phyloP scores from a whole-genome alignment of 2,113 vertebrate genomes.

The Chrysemys picta region DNA sequence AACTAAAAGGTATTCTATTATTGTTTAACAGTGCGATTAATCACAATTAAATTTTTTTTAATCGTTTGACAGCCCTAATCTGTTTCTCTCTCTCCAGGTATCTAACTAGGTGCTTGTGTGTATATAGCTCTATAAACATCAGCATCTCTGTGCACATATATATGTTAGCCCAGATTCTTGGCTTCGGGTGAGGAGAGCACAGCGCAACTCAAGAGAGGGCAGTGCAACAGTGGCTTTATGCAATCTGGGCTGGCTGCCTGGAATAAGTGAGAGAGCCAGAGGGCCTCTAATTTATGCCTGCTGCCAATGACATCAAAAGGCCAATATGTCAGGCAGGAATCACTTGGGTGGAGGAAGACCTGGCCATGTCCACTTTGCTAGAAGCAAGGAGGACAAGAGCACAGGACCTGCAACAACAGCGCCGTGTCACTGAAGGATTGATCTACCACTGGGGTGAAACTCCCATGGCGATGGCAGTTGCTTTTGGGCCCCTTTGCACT shows the following conservation, averaged over 20 bases:
- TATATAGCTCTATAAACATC: not conserved
- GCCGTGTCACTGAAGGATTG: not conserved
- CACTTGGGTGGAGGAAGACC: not conserved
- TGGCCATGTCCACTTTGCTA: not conserved
- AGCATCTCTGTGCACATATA: not conserved
- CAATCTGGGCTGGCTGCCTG: not conserved
- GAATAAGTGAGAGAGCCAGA: not conserved
- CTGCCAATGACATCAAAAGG: not conserved
- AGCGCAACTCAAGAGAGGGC: not conserved
- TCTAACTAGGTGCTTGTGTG: not conserved
- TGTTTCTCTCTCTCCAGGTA: not conserved
- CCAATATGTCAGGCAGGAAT: not conserved
- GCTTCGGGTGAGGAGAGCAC: not conserved
- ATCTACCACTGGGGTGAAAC: not conserved
- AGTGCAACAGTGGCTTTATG: not conserved
- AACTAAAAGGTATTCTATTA: no score
- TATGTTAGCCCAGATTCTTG: not conserved
- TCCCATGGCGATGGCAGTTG: not conserved
- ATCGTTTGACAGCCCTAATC: no score
- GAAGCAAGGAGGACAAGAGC: not conserved
- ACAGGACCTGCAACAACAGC: accelerated
- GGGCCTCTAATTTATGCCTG: not conserved
- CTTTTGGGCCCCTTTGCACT: not conserved
- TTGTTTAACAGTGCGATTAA: no score
- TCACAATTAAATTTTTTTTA: no score